phyloP scores from a whole-genome alignment of 2,797 vertebrate species.

The Varecia variegata region DNA sequence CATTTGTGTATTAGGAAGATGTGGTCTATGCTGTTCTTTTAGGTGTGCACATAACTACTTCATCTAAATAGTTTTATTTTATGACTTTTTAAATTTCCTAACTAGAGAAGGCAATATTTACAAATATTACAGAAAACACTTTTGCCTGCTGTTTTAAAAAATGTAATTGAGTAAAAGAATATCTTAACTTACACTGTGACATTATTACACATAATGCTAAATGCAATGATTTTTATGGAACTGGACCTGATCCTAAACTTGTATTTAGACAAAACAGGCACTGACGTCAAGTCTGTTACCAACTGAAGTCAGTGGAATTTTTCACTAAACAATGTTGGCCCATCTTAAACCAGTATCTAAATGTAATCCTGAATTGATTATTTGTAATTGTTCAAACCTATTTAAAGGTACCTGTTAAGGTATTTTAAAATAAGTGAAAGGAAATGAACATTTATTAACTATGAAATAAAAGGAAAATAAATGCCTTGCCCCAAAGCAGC shows the following conservation, averaged over 20 bases:
- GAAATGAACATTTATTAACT: background rate
- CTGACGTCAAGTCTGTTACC: background rate
- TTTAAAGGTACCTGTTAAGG: background rate
- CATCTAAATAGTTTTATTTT: background rate
- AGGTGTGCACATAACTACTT: background rate
- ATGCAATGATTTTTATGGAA: conserved; percentile 1
- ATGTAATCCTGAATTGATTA: background rate
- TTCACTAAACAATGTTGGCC: background rate
- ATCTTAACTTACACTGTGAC: background rate
- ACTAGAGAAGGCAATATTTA: background rate
- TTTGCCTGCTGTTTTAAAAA: background rate
- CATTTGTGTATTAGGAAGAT: background rate
- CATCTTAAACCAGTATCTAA: background rate
- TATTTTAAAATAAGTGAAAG: background rate
- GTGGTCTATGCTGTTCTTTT: background rate
- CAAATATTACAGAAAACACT: background rate
- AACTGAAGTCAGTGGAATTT: background rate
- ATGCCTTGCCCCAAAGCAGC: background rate
- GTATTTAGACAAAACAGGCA: background rate
- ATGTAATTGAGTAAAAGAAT: background rate
- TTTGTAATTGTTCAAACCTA: background rate
- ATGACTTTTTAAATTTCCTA: background rate
- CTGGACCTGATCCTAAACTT: background rate
- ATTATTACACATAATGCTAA: background rate
- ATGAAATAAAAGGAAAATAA: background rate